A percentile compares a stretch with the other conserved stretches of the same genome.
phyloP scores from a whole-genome alignment of 2,888 invertebrate genomes.

The Drosophila paranaensis region DNA sequence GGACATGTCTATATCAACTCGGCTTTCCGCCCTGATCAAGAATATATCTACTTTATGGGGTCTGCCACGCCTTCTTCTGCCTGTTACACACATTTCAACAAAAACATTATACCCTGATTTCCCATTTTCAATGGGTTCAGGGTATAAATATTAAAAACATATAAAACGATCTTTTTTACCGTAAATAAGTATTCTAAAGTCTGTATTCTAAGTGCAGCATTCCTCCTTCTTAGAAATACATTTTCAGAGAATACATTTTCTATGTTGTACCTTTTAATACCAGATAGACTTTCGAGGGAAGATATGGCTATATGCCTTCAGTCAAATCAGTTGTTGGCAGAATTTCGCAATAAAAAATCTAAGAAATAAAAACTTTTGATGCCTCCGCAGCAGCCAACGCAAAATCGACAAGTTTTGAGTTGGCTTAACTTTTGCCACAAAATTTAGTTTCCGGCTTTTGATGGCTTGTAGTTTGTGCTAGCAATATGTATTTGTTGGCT shows the following conservation, averaged over 20 bases:
- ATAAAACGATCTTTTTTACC: no score
- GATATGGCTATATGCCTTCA: conserved; percentile 46
- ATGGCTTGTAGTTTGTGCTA: conserved; percentile 71
- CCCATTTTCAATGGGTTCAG: no score
- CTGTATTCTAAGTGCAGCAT: no score
- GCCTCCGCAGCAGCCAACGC: conserved; percentile 64
- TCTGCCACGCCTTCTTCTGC: no score
- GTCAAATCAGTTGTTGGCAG: conserved; percentile 77
- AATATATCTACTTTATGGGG: no score
- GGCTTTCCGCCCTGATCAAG: no score
- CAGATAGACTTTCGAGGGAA: conserved; percentile 15
- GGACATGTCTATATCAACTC: no score
- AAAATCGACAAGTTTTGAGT: conserved; percentile 78
- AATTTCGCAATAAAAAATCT: conserved; percentile 55
- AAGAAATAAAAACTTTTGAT: conserved; percentile 66
- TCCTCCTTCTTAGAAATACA: no score
- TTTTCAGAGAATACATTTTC: conserved; percentile 39
- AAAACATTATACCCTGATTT: no score
- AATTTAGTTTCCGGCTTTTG: conserved; percentile 78
- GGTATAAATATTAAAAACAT: no score
- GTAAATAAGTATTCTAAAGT: no score
- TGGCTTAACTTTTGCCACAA: conserved; percentile 77
- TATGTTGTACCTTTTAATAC: conserved; percentile 16
- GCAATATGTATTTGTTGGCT: conserved; percentile 58
- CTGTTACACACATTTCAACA: no score